Base-by-base conservation (phyloP, 2,888 invertebrate species). In the Mythimna pallens region DNA sequence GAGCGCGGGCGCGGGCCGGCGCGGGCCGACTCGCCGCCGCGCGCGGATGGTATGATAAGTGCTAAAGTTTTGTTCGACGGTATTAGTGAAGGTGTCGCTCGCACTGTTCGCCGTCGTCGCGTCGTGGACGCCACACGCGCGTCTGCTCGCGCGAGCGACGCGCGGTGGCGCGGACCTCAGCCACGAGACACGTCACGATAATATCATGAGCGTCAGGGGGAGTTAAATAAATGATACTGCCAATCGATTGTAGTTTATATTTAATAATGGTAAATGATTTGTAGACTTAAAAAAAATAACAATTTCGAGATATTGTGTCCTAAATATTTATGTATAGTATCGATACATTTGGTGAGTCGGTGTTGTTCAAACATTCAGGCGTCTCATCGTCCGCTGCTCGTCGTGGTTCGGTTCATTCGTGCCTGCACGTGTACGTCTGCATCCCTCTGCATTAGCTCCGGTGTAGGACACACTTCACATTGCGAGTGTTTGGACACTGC, bases 211-310 rank as follows among this genome's bases (percentile, higher is more conserved):
- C 90, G 87, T 65, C 87, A 88, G 87, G 87, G 88, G 91, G 89
- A 91, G 91, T 89, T 91, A 91, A 94, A 93, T 76, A 88, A 90
- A 93, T 85, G 84, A 94, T 95, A 96, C 96, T 96, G 96, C 95
- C 96, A 96, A 95, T 95, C 94, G 95, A 94, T 94, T 93, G 94
- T 95, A 95, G 95, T 92, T 93, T 94, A 92, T 94, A 93, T 90
- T 90, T 88, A 90, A 86, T 93, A 93, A 92, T 92, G 91, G 91
- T 91, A 93, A 94, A 94, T 93, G 93, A 93, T 95, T 94, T 94
- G 94, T 95, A 95, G 95, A 90, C 90, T 93, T 92, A 93, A 78
- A 77, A 47, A 82, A 85, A 86, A 82, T 79, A 81, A 94, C 93
- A 86, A 93, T 93, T 95, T 94, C 89, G 93, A 93, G 92, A 94